Evolutionary conservation across 2,113 vertebrate genomes (phyloP).

Genomic region (Isurus oxyrinchus): DNA sequence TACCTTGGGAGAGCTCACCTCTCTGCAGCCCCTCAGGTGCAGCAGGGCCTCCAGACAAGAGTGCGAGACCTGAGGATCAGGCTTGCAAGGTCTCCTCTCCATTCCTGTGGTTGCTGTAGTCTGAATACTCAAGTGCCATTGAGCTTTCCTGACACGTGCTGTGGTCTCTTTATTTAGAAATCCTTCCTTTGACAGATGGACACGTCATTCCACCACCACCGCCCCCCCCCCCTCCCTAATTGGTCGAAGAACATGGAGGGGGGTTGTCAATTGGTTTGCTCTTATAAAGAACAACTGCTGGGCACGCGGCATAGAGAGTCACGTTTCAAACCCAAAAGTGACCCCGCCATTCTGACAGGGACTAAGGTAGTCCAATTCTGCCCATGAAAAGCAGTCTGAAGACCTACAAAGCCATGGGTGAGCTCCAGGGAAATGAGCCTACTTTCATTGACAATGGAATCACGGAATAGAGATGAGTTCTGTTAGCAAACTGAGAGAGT

Average conservation of each 20-base stretch:
- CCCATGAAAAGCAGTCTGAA: neutral
- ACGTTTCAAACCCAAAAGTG: neutral
- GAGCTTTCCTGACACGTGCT: neutral
- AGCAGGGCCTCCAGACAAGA: neutral
- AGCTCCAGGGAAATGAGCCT: neutral
- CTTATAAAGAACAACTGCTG: too few species aligned
- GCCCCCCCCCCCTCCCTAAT: too few species aligned
- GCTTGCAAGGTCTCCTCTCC: neutral
- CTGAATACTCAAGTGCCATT: neutral
- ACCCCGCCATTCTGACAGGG: neutral
- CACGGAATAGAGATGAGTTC: neutral
- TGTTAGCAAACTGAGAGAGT: neutral
- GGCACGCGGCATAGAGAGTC: neutral
- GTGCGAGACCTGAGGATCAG: neutral
- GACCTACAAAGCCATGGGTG: neutral
- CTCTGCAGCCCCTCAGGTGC: neutral
- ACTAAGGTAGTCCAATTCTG: neutral
- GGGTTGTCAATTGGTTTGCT: too few species aligned
- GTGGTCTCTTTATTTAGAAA: neutral
- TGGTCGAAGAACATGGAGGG: too few species aligned
- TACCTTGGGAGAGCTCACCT: neutral
- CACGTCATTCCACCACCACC: too few species aligned
- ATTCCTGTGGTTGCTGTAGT: neutral
- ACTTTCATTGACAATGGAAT: neutral
- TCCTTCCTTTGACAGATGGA: neutral